Base-by-base conservation (phyloP, 2,888 invertebrate species). In the Andrena praecox region DNA sequence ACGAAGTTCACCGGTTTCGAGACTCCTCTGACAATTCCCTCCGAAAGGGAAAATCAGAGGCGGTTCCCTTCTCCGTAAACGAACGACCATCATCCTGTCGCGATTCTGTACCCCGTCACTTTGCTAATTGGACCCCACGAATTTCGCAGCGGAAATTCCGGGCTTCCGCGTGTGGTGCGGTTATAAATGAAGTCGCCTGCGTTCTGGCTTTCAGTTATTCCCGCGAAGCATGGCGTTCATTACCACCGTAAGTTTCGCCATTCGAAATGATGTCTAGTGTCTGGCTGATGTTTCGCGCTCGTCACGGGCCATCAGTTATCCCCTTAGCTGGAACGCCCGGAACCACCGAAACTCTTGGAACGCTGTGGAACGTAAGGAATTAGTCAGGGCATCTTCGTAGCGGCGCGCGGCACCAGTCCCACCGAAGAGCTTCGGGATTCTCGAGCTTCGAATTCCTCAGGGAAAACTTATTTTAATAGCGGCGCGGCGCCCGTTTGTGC, bases 221-320 rank as follows among this genome's bases (percentile, higher is more conserved):
- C n/a, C 35, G 64, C 24, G 20, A 69, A 20, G 54, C 20, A 48
- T 5, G 27, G 35, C 64, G 42, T 63, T 48, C 56, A 29, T 75
- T 68, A 56, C 27, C n/a, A 24, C 48, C 42, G 33, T 73, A 73
- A 67, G 52, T 73, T 67, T 73, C 60, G 60, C 20, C 42, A 16
- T 42, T 4, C 31, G 12, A 8, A 48, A 48, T 33, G 35, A 63
- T 29, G 56, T 16, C 48, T 54, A 16, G 31, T 54, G 20, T 20
- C 6, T 76, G 69, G 68, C 63, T 59, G 73, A 78, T 72, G 76
- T 80, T 81, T 66, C 80, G 27, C 7, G 64, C 54, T 68, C 72
- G 62, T 72, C 73, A 48, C 33, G 72, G 64, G 20, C 54, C 71
- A 77, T 79, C 79, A 54, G 71, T 82, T 71, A 77, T 84, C 54